phyloP scores from a whole-genome alignment of 2,797 vertebrate species.

The Poecilia wingei region DNA sequence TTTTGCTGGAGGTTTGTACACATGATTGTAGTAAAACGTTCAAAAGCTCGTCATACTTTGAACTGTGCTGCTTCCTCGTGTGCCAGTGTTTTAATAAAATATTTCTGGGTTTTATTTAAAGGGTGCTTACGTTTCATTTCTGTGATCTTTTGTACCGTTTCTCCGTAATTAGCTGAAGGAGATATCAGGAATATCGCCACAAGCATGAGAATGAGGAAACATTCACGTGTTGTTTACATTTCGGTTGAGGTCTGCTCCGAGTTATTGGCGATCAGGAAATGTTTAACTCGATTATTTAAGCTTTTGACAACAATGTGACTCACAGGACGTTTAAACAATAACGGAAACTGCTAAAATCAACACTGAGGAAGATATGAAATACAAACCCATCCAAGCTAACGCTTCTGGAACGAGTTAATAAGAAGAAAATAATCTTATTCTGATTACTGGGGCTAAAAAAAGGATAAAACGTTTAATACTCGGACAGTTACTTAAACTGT shows the following conservation, averaged over 20 bases:
- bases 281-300: not conserved
- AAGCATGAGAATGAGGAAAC: constrained; percentile 20
- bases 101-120: constrained; percentile 21
- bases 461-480: no score
- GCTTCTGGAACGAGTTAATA: not conserved
- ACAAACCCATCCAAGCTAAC: not conserved
- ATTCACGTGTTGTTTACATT: constrained; percentile 1
- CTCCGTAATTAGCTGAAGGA: constrained; percentile 24
- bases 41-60: constrained; percentile 42
- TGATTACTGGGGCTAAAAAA: not conserved
- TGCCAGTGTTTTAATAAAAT: constrained; percentile 44
- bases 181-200: constrained; percentile 26
- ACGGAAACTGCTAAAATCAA: not conserved
- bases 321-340: constrained; percentile 24
- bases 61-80: constrained; percentile 22
- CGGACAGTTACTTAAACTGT: no score
- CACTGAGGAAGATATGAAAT: not conserved
- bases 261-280: not conserved
- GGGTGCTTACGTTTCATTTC: constrained; percentile 33
- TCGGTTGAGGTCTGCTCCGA: not conserved
- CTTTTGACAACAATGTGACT: not conserved
- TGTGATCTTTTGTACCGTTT: constrained; percentile 31
- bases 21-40: constrained; percentile 31
- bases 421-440: not conserved
- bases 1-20: constrained; percentile 19